Evolutionary conservation across 2,888 invertebrate genomes (phyloP).

Genomic region (Seira musarum): DNA sequence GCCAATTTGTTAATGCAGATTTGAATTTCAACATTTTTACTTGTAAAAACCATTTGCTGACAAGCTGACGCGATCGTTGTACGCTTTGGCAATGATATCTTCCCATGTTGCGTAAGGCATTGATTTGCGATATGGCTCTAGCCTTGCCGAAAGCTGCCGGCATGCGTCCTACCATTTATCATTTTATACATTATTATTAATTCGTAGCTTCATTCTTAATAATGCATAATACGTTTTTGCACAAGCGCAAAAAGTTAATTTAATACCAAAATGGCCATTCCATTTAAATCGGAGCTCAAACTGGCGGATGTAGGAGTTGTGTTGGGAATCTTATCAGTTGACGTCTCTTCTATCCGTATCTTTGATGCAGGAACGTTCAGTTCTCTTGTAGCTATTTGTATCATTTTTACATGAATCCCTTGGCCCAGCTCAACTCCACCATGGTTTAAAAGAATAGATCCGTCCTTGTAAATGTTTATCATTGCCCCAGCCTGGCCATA

Average conservation of each 20-base stretch:
- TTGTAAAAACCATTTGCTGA: constrained; percentile 87
- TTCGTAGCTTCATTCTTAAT: too few relatives aligned
- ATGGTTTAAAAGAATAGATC: constrained; percentile 74
- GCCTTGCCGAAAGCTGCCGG: constrained; percentile 79
- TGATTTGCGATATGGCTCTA: constrained; percentile 82
- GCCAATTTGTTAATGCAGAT: neutral
- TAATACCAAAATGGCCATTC: constrained; percentile 72
- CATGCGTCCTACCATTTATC: constrained; percentile 93
- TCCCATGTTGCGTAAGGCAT: constrained; percentile 88
- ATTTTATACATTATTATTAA: neutral
- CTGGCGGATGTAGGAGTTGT: constrained; percentile 73
- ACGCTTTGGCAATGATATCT: constrained; percentile 85
- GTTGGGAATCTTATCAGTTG: constrained; percentile 73
- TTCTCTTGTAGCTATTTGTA: constrained; percentile 73
- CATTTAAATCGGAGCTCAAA: constrained; percentile 73
- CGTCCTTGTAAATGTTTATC: constrained; percentile 74
- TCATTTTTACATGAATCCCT: constrained; percentile 75
- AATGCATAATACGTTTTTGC: too few relatives aligned
- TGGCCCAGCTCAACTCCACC: constrained; percentile 76
- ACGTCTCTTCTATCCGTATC: constrained; percentile 71
- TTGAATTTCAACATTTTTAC: too few relatives aligned
- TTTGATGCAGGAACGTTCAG: constrained; percentile 68
- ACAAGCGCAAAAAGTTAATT: too few relatives aligned
- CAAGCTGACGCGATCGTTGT: constrained; percentile 83
- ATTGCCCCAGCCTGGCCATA: constrained; percentile 73